A percentile compares a stretch with the other conserved stretches of the same genome.
Conservation (phyloP, 2,888 invertebrate genomes). For the Spialia ferax region DNA sequence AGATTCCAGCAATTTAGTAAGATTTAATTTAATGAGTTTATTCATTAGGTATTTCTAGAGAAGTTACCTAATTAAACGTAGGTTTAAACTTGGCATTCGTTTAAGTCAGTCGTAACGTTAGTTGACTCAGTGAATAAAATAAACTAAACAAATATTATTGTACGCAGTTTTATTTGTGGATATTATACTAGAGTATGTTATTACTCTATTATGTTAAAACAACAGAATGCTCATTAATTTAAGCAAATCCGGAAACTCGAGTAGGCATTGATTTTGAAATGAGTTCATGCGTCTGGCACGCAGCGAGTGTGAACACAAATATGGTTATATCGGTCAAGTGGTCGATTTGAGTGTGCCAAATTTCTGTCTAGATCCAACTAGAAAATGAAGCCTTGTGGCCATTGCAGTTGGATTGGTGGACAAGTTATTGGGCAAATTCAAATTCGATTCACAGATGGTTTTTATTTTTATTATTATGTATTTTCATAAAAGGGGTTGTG, state of each 20-base stretch:
- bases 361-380: not conserved
- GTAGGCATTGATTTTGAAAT: slow-evolving; percentile 5
- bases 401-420: not conserved
- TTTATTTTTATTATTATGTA: no score
- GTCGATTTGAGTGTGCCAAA: slow-evolving; percentile 17
- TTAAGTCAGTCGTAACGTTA: no score
- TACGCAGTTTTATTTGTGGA: no score
- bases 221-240: not conserved
- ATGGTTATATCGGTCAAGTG: slow-evolving; percentile 17
- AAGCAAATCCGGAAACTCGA: not conserved
- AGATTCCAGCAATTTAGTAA: no score
- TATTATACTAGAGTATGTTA: no score
- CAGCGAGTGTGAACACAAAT: not conserved
- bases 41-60: no score
- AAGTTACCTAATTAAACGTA: no score
- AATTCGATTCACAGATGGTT: not conserved
- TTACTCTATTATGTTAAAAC: not conserved
- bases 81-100: no score
- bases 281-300: not conserved
- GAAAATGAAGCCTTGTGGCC: not conserved
- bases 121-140: no score
- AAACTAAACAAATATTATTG: no score
- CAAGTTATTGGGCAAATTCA: not conserved
- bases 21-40: no score
- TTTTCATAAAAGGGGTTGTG: no score